Percentiles rank a stretch among this genome's conserved stretches.
phyloP scores from a whole-genome alignment of 2,888 invertebrate genomes.

The Limnephilus marmoratus region DNA sequence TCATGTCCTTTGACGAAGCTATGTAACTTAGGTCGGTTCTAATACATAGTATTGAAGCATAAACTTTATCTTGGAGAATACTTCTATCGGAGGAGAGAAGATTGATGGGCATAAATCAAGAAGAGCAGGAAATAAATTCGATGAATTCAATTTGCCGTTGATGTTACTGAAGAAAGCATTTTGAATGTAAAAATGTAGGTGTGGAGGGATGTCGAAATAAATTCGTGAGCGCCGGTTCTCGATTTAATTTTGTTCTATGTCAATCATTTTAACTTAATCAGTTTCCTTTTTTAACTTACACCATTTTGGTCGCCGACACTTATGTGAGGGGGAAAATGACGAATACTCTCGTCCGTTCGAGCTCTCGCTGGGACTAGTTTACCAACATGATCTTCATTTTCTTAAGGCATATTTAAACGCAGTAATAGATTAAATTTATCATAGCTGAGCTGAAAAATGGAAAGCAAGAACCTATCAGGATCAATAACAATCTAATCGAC shows the following conservation, averaged over 20 bases:
- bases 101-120: neutral
- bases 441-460: no score
- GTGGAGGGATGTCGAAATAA: neutral
- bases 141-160: conserved; percentile 59
- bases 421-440: no score
- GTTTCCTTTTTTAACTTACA: neutral
- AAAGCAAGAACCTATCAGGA: no score
- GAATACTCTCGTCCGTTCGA: no score
- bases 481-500: no score
- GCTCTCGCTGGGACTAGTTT: no score
- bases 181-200: neutral
- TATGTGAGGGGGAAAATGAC: neutral
- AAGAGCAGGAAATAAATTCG: conserved; percentile 61
- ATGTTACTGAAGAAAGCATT: neutral
- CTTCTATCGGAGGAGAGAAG: neutral
- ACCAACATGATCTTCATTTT: no score
- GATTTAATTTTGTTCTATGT: neutral
- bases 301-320: neutral
- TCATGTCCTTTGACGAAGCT: neutral
- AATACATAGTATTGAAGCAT: neutral
- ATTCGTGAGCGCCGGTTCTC: neutral
- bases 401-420: no score
- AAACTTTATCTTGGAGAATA: neutral
- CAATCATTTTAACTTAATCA: conserved; percentile 4
- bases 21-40: neutral